Percentiles rank a stretch among this genome's conserved stretches.
Conservation (phyloP, 2,888 invertebrate genomes). For the Erebia epiphron region DNA sequence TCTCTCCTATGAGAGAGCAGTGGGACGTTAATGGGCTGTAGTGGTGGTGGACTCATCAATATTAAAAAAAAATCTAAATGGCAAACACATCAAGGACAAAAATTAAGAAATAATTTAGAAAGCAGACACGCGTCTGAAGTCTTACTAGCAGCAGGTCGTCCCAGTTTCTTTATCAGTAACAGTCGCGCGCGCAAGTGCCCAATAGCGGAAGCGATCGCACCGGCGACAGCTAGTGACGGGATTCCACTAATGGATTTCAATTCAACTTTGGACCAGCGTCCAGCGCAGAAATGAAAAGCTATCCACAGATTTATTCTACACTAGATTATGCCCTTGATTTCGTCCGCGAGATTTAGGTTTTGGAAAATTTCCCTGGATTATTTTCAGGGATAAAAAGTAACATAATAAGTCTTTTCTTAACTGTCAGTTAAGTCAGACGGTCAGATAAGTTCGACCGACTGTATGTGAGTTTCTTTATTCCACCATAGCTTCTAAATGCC, state of each 20-base stretch:
- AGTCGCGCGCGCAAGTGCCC: conserved; percentile 50
- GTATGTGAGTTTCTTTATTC: too few species aligned
- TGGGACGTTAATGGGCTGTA: too few species aligned
- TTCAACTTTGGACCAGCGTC: neutral
- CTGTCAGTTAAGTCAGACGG: too few species aligned
- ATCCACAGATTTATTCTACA: neutral
- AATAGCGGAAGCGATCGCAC: conserved; percentile 68
- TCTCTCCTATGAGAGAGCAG: too few species aligned
- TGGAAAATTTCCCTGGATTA: too few species aligned
- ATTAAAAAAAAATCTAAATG: too few species aligned
- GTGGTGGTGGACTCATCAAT: too few species aligned
- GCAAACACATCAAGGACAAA: conserved; percentile 7
- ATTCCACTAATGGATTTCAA: conserved; percentile 14
- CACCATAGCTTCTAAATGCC: too few species aligned
- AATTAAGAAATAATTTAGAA: conserved; percentile 26
- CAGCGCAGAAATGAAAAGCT: neutral
- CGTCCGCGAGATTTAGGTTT: too few species aligned
- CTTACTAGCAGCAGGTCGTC: conserved; percentile 27
- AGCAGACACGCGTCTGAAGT: conserved; percentile 20
- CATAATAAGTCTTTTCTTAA: too few species aligned
- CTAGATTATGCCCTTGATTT: neutral
- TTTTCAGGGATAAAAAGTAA: too few species aligned
- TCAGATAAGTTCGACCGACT: too few species aligned
- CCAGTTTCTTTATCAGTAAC: conserved; percentile 45
- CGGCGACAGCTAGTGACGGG: conserved; percentile 40